phyloP scores from a whole-genome alignment of 92 coral and sea anemone species.

The Phenganax subtilis region DNA sequence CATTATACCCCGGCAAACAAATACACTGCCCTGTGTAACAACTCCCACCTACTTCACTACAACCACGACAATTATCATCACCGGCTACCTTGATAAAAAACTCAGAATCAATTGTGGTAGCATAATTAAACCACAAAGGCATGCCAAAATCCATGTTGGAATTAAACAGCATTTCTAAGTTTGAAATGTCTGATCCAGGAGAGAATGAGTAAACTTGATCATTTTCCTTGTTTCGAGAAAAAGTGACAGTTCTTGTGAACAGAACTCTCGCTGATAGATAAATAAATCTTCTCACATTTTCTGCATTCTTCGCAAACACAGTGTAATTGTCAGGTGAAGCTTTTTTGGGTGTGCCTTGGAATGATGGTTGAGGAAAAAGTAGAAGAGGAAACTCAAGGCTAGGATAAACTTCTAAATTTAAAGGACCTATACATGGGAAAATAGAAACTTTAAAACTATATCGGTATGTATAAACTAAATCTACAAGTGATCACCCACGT shows the following conservation, averaged over 20 bases:
- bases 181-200: constrained; percentile 73
- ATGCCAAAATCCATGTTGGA: constrained; percentile 68
- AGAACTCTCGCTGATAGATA: constrained; percentile 78
- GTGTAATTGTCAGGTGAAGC: constrained; percentile 58
- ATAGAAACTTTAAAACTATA: neutral
- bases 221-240: constrained; percentile 65
- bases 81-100: constrained; percentile 88
- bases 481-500: constrained; percentile 52
- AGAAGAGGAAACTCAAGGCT: constrained; percentile 69
- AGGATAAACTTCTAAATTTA: constrained; percentile 51
- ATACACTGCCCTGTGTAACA: constrained; percentile 79
- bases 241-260: constrained; percentile 64
- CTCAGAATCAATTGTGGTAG: constrained; percentile 60
- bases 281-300: constrained; percentile 52
- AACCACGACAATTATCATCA: constrained; percentile 61
- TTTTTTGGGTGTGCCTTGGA: constrained; percentile 66
- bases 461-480: neutral
- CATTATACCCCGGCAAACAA: constrained; percentile 71
- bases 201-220: constrained; percentile 51
- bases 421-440: constrained; percentile 58
- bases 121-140: constrained; percentile 84
- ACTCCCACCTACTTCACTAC: constrained; percentile 77
- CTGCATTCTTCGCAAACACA: constrained; percentile 71
- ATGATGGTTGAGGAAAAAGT: constrained; percentile 68
- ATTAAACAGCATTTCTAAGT: constrained; percentile 63